These are phyloP conservation scores for Chromis chromis DNA, from an alignment of 2,797 vertebrate genomes.

Conservation along the genomic window DNA sequence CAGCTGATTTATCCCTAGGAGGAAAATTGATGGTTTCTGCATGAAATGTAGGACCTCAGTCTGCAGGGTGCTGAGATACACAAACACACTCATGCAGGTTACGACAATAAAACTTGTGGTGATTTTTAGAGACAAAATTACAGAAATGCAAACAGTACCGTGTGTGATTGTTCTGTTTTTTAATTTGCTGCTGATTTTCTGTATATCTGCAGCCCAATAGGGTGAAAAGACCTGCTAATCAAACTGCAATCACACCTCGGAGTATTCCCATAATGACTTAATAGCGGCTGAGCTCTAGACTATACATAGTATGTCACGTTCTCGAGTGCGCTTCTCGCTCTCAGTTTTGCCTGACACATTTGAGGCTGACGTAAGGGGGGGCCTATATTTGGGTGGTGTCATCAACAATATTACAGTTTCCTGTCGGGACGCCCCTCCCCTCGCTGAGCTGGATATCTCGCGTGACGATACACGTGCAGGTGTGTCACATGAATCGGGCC, in stretches of 20 bases:
- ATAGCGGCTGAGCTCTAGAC: constrained; percentile 50
- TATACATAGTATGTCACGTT: constrained; percentile 66
- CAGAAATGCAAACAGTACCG: not conserved
- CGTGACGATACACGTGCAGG: constrained; percentile 51
- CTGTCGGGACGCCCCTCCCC: constrained; percentile 37
- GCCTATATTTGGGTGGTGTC: constrained; percentile 68
- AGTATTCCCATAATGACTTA: constrained; percentile 51
- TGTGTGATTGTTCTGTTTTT: not conserved
- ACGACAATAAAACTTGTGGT: not conserved
- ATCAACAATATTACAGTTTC: constrained; percentile 60
- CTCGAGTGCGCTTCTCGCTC: constrained; percentile 46
- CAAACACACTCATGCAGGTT: not conserved
- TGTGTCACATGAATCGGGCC: constrained; percentile 49
- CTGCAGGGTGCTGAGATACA: not conserved
- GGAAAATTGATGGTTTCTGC: constrained; percentile 24
- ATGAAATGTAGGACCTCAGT: constrained; percentile 21
- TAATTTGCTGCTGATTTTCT: not conserved
- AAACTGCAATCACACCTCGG: constrained; percentile 40
- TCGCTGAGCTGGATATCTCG: constrained; percentile 33
- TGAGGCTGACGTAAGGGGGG: constrained; percentile 54
- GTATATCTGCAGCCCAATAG: not conserved
- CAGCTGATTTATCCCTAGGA: constrained; percentile 27
- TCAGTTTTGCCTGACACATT: constrained; percentile 61
- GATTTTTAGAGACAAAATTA: not conserved
- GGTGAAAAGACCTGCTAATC: constrained; percentile 27